Percentiles rank a stretch among this genome's conserved stretches.
Conservation (phyloP, 2,113 vertebrate genomes). For the Quiscalus mexicanus region DNA sequence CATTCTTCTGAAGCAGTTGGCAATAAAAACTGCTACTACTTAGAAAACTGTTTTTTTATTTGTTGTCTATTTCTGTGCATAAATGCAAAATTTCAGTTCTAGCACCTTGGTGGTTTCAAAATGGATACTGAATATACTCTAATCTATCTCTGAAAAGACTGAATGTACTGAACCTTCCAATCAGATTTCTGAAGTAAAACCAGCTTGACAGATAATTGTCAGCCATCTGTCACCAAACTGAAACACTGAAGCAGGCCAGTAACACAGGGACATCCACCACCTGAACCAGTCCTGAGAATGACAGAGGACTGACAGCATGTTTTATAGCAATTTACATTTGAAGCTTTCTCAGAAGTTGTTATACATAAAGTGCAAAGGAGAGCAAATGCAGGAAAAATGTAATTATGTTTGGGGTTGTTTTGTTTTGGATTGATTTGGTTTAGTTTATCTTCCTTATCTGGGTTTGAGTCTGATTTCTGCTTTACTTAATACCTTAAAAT, state of each 20-base stretch:
- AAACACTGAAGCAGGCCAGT: not conserved
- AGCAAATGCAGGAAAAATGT: not conserved
- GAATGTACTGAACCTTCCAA: not conserved
- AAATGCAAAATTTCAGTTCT: not conserved
- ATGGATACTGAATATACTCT: too few species aligned
- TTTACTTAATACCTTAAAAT: not conserved
- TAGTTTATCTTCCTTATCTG: not conserved
- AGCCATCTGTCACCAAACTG: not conserved
- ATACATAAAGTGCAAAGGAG: not conserved
- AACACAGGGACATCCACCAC: not conserved
- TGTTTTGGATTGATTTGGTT: not conserved
- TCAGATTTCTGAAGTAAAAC: not conserved
- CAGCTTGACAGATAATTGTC: not conserved
- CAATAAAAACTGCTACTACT: not conserved
- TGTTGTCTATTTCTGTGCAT: not conserved
- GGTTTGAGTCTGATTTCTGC: not conserved
- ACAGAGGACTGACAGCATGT: not conserved
- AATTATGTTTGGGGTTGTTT: not conserved
- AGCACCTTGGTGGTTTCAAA: not conserved
- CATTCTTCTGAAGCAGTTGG: not conserved
- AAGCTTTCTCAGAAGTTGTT: not conserved
- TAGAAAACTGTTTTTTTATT: not conserved
- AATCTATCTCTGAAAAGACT: not conserved
- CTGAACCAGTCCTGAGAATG: not conserved
- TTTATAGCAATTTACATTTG: not conserved